These are phyloP conservation scores for Melanerpes aurifrons DNA, from an alignment of 2,113 vertebrate genomes.

Conservation along the genomic window DNA sequence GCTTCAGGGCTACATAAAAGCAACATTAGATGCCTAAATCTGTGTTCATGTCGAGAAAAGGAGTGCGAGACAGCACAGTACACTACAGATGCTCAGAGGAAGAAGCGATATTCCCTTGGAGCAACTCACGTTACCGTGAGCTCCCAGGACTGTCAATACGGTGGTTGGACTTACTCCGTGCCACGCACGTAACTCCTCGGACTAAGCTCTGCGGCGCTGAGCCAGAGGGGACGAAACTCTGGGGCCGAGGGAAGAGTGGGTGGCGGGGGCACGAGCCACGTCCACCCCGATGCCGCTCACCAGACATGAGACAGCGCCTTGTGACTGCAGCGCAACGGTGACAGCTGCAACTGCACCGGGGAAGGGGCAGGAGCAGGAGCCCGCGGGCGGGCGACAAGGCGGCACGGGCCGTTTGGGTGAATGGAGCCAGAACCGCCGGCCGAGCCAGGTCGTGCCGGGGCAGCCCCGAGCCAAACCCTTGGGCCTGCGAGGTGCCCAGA, in stretches of 20 bases:
- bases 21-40: neutral
- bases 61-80: neutral
- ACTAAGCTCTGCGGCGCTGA: accelerated
- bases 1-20: neutral
- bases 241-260: neutral
- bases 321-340: neutral
- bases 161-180: accelerated
- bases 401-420: too few species aligned
- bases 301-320: neutral
- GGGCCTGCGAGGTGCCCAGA: neutral
- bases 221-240: neutral
- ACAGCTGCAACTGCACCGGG: neutral
- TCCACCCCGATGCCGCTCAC: neutral
- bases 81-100: neutral
- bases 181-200: neutral
- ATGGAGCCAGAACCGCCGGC: too few species aligned
- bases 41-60: neutral
- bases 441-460: neutral
- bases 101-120: neutral
- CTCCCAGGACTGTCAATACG: accelerated
- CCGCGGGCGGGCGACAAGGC: too few species aligned
- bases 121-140: neutral
- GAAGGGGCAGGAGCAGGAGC: neutral
- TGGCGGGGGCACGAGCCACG: neutral
- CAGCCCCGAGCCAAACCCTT: neutral